These are phyloP conservation scores for Calvadosia cruxmelitensis DNA, from an alignment of 30 jellyfish, hydroid and myxozoan species.

Conservation along the genomic window DNA sequence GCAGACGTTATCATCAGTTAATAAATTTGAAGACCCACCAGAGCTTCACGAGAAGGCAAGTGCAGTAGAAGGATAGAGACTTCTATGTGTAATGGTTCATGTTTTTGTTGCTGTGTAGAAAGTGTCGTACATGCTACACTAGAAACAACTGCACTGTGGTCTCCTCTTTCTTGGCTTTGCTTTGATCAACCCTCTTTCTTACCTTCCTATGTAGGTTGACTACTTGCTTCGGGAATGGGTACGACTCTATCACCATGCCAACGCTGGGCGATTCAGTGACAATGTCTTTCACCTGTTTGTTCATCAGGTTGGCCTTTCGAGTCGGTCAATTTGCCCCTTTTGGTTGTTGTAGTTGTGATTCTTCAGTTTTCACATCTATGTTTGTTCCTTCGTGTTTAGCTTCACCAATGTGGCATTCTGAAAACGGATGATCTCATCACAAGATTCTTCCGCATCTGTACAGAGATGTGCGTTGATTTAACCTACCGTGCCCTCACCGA, in stretches of 20 bases:
- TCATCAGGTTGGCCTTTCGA: conserved; percentile 57
- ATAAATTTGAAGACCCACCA: conserved; percentile 79
- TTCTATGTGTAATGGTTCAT: too few relatives aligned
- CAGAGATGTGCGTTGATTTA: conserved; percentile 81
- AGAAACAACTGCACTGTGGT: too few relatives aligned
- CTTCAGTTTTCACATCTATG: background rate
- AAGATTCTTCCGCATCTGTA: conserved; percentile 76
- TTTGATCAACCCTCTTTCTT: too few relatives aligned
- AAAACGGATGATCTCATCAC: conserved; percentile 88
- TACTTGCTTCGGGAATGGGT: conserved; percentile 89
- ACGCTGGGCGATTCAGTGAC: conserved; percentile 93
- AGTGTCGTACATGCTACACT: too few relatives aligned
- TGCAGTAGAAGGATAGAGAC: too few relatives aligned
- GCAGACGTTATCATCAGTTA: background rate
- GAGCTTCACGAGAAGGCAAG: conserved; percentile 85
- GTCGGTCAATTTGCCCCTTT: too few relatives aligned
- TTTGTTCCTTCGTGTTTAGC: conserved; percentile 12
- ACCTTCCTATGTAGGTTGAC: conserved; percentile 66
- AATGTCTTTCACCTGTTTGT: conserved; percentile 87
- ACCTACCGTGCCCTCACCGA: conserved; percentile 83
- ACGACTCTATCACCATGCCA: conserved; percentile 85
- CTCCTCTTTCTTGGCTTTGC: too few relatives aligned
- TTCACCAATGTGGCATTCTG: conserved; percentile 84
- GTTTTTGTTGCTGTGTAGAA: too few relatives aligned
- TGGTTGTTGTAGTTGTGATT: background rate